Evolutionary conservation across 2,113 vertebrate species (phyloP), one percentile per base, ranked within the genome.

Genomic region (Nothoprocta pentlandii): DNA sequence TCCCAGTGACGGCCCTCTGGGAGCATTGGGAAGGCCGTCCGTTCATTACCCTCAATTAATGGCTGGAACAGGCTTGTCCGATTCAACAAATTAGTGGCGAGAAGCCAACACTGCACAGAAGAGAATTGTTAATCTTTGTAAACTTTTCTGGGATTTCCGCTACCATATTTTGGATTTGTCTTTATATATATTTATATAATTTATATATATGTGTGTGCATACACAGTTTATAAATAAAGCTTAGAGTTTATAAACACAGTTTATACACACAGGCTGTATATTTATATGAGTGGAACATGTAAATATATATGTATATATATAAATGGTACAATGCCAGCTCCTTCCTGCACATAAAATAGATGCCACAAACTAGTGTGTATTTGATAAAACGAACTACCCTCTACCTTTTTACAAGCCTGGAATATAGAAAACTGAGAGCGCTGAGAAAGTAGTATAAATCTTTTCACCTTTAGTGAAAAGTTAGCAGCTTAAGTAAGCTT

Each of bases 1-100:
- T 23, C 67, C 81, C 19, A 88, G 51, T 80, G 74, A 69, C 44
- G 85, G 71, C 16, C 51, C 87, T 66, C 93, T 95, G 95, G 93
- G 94, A 92, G 59, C 12, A 71, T 95, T 62, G 85, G 95, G 96
- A 94, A 94, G 64, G 84, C 93, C 42, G 63, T 96, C 88, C 88
- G 92, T 98, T 98, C 96, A 78, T 98, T 96, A 87, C 78, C 64
- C 92, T 98, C 97, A 95, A 79, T 96, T 97, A 95, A 93, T 96
- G 94, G 93, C 95, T 88, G 97, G 89, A 97, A 93, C 96, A 95
- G 74, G 93, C 80, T 94, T 90, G 95, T 95, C 96, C 95, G 97
- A 94, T 97, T 98, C 83, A 89, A 95, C 88, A 96, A 92, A 85
- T 85, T 88, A 97, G 64, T 74, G 96, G 98, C 98, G 76, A 76